Base-by-base conservation (phyloP, 2,797 vertebrate species). In the Brotula barbata region DNA sequence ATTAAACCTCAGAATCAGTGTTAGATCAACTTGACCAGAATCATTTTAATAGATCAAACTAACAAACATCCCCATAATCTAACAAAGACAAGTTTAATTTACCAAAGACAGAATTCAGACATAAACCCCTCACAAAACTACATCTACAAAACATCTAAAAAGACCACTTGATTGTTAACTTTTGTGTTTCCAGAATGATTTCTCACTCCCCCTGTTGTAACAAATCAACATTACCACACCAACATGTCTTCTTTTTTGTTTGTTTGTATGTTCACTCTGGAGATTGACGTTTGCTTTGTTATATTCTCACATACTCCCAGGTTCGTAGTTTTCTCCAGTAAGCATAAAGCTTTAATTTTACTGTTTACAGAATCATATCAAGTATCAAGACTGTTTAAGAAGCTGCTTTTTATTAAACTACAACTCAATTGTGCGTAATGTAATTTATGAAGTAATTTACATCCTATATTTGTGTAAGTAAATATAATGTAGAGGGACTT, bases 351-450 rank as follows among this genome's bases (percentile, higher is more conserved):
- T 89, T 88, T 88, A 80, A 82, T 73, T 83, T 83, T n/a, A 77
- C 50, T 1, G 58, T 85, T 86, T 80, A 87, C 83, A 83, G 28
- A 65, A 68, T 58, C 40, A 15, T 71, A 41, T 63, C 73, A 54
- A 65, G 33, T 76, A 67, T 71, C 15, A 80, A 83, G 80, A 89
- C 84, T 87, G 86, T 88, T 90, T 80, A 39, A 81, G 84, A 84
- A 64, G 77, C 78, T 85, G 80, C 74, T 85, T 81, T 87, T 80
- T 66, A 80, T 69, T 74, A 36, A 80, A 58, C 58, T 76, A 51
- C 62, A 71, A 85, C 75, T 64, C 3, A 73, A 62, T 77, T 64
- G 63, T 67, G 75, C 77, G 77, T 86, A 61, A 73, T 80, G 73
- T 83, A 75, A 81, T 63, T 72, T 77, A 82, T 68, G 3, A 75